A percentile compares a stretch with the other conserved stretches of the same genome.
phyloP scores from a whole-genome alignment of 2,113 vertebrate species.

The Mustela lutreola region DNA sequence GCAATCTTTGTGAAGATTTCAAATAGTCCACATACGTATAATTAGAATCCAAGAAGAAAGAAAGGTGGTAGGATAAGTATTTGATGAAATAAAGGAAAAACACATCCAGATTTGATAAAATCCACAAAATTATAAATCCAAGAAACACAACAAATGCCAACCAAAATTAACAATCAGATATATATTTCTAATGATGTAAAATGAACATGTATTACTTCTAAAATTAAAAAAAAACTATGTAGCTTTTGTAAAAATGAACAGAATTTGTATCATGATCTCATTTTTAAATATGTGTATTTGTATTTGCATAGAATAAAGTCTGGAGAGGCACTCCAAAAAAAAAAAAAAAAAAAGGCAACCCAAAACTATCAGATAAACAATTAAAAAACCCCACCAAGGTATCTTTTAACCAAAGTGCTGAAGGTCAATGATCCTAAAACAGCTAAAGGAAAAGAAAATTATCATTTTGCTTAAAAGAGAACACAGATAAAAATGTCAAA shows the following conservation, averaged over 20 bases:
- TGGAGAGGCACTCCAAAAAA: not conserved
- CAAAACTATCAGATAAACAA: not conserved
- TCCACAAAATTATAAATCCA: not conserved
- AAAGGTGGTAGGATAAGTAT: not conserved
- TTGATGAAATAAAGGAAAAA: not conserved
- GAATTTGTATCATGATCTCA: not conserved
- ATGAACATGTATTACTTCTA: not conserved
- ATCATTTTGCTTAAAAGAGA: not conserved
- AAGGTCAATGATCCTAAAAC: constrained; percentile 13
- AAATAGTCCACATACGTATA: not conserved
- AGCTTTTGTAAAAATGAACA: not conserved
- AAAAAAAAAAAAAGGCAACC: no score
- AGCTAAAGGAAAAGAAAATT: not conserved
- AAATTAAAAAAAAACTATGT: not conserved
- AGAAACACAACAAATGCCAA: constrained; percentile 7
- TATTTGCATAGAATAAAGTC: not conserved
- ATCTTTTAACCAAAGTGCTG: not conserved
- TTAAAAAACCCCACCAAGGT: not conserved
- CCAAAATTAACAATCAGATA: not conserved
- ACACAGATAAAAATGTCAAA: not conserved
- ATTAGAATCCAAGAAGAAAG: not conserved
- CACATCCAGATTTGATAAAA: not conserved
- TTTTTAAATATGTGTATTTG: not conserved
- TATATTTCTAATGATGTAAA: no score
- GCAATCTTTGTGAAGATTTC: not conserved